Evolutionary conservation across 2,797 vertebrate genomes (phyloP).

Genomic region (Helarctos malayanus): DNA sequence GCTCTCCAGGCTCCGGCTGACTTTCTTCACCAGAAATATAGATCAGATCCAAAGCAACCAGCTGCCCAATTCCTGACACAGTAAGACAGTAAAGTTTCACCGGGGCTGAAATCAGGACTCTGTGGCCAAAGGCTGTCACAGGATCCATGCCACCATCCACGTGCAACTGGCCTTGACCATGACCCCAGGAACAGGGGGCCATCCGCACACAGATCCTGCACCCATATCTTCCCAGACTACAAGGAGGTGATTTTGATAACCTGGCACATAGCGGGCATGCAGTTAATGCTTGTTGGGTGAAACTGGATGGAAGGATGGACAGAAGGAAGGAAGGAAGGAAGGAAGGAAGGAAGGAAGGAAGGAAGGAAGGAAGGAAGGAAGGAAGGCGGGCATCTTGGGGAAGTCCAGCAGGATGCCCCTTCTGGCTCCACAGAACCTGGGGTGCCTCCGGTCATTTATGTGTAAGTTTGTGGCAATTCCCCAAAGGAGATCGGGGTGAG

Average conservation of each 20-base stretch:
- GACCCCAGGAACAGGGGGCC: neutral
- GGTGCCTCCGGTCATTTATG: neutral
- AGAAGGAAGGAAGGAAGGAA: rapidly evolving
- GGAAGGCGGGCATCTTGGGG: rapidly evolving
- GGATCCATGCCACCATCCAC: neutral
- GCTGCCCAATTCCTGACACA: conserved; percentile 92
- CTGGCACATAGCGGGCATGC: neutral
- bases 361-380: rapidly evolving
- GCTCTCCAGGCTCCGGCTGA: conserved; percentile 88
- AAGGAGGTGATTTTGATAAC: neutral
- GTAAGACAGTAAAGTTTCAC: neutral
- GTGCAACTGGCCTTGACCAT: neutral
- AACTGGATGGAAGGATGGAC: neutral
- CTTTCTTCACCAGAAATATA: conserved; percentile 91
- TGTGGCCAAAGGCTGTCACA: neutral
- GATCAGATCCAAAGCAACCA: conserved; percentile 92
- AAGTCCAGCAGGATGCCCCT: neutral
- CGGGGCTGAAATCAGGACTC: neutral
- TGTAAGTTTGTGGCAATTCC: neutral
- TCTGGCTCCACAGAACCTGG: neutral
- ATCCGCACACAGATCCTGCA: rapidly evolving
- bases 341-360: rapidly evolving
- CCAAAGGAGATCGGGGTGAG: neutral
- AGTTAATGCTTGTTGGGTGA: neutral
- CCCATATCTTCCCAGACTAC: neutral